Evolutionary conservation across 2,888 invertebrate genomes (phyloP).

Genomic region (Caenorhabditis wallacei): DNA sequence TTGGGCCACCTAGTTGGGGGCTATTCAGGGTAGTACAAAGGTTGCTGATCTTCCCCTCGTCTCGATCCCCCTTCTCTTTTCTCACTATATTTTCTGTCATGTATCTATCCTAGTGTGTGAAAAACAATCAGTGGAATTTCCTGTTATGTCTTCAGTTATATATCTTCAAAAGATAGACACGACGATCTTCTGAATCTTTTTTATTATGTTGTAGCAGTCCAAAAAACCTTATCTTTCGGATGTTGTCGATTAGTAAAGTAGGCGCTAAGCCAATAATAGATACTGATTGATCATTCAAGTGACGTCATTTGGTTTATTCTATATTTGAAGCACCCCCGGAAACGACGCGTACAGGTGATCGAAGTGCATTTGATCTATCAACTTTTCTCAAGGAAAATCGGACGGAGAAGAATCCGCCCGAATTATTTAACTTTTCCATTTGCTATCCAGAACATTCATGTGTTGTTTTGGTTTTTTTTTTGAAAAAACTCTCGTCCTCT

Average conservation of each 20-base stretch:
- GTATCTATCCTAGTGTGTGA: slow-evolving; percentile 11
- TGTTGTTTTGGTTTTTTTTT: slow-evolving; percentile 39
- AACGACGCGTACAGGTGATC: slow-evolving; percentile 35
- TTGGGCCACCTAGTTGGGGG: too few relatives aligned
- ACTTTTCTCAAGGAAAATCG: slow-evolving; percentile 2
- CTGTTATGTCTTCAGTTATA: slow-evolving; percentile 26
- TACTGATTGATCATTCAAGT: slow-evolving; percentile 33
- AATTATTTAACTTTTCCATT: slow-evolving; percentile 4
- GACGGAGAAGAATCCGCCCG: background rate
- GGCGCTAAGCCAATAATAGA: slow-evolving; percentile 38
- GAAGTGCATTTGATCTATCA: slow-evolving; percentile 52
- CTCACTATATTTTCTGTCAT: background rate
- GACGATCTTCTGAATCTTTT: slow-evolving; percentile 27
- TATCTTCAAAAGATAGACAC: slow-evolving; percentile 41
- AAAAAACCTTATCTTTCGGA: slow-evolving; percentile 34
- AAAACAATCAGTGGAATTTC: slow-evolving; percentile 32
- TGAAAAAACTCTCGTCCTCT: slow-evolving; percentile 3
- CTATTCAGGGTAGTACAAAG: slow-evolving; percentile 27
- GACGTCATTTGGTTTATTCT: slow-evolving; percentile 30
- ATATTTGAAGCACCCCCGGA: too few relatives aligned
- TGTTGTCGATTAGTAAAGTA: slow-evolving; percentile 8
- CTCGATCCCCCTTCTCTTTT: background rate
- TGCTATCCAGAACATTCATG: slow-evolving; percentile 41
- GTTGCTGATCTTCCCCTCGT: slow-evolving; percentile 2
- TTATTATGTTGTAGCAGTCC: slow-evolving; percentile 12